Conservation (phyloP, 2,113 vertebrate species). For the Morone chrysops region DNA sequence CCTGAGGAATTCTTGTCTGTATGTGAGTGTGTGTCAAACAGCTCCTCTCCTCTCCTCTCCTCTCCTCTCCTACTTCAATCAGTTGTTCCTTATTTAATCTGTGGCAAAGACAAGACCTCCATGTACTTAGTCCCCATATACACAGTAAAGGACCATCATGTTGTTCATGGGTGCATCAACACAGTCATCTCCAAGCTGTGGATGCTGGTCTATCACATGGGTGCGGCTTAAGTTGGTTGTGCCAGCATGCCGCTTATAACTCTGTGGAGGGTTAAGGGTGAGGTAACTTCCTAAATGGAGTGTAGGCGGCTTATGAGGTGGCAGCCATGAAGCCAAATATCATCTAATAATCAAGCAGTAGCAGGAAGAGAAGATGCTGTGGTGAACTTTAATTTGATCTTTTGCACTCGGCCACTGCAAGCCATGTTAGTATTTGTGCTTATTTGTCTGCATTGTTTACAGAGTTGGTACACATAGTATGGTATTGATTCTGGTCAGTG, state of each 20-base stretch:
- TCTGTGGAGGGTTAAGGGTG: background rate
- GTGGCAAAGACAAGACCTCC: background rate
- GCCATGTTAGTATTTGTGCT: background rate
- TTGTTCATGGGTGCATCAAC: background rate
- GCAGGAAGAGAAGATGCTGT: background rate
- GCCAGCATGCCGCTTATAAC: background rate
- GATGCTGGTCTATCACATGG: conserved; percentile 2
- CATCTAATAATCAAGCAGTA: background rate
- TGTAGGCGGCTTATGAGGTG: background rate
- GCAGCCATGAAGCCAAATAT: conserved; percentile 5
- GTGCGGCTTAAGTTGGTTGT: conserved; percentile 1
- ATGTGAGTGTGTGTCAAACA: conserved; percentile 23
- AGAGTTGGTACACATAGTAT: background rate
- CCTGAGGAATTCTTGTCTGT: conserved; percentile 52
- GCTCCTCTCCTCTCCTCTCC: conserved; percentile 11
- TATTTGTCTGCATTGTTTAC: background rate
- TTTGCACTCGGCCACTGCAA: background rate
- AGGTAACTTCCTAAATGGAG: background rate
- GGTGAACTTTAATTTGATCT: conserved; percentile 9
- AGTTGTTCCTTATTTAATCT: background rate
- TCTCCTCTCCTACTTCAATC: conserved; percentile 24
- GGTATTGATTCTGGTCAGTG: conserved; percentile 9
- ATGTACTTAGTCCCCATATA: background rate
- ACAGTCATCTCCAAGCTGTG: background rate
- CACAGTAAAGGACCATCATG: background rate